Evolutionary conservation across 1,140 invertebrate genomes (phyloP).

Genomic region (Gyrodactylus bullatarudis): DNA sequence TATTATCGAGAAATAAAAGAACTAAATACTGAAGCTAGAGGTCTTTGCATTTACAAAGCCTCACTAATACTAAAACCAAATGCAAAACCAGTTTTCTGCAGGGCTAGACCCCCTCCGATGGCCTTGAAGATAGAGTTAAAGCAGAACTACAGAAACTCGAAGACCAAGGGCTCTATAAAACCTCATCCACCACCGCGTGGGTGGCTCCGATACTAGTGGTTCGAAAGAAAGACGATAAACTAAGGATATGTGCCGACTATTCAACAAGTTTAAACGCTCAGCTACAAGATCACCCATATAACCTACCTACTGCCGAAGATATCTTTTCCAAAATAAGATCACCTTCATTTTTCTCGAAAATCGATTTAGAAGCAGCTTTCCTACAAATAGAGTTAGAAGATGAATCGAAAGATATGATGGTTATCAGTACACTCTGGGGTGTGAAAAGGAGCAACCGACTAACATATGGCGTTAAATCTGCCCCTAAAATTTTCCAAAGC

Average conservation of each 20-base stretch:
- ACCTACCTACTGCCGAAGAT: not conserved
- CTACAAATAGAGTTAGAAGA: not conserved
- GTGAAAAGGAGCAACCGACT: not conserved
- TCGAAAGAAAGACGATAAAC: not conserved
- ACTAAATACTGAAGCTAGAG: too few species aligned
- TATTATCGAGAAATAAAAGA: too few species aligned
- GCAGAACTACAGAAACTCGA: too few species aligned
- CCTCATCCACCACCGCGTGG: too few species aligned
- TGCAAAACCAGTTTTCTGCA: too few species aligned
- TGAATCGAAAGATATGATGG: not conserved
- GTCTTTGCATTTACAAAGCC: too few species aligned
- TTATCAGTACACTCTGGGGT: not conserved
- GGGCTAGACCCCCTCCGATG: too few species aligned
- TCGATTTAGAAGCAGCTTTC: not conserved
- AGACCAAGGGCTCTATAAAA: too few species aligned
- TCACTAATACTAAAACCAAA: too few species aligned
- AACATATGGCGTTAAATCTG: not conserved
- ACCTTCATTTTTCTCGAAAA: not conserved
- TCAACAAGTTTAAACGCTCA: not conserved
- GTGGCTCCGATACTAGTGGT: not conserved
- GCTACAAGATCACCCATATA: not conserved
- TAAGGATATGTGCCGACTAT: not conserved
- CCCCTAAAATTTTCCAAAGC: slow-evolving; percentile 4
- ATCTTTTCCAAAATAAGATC: not conserved
- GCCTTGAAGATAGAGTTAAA: too few species aligned